These are phyloP conservation scores for Eptatretus atami DNA, from an alignment of 2,797 vertebrate species.

Conservation along the genomic window DNA sequence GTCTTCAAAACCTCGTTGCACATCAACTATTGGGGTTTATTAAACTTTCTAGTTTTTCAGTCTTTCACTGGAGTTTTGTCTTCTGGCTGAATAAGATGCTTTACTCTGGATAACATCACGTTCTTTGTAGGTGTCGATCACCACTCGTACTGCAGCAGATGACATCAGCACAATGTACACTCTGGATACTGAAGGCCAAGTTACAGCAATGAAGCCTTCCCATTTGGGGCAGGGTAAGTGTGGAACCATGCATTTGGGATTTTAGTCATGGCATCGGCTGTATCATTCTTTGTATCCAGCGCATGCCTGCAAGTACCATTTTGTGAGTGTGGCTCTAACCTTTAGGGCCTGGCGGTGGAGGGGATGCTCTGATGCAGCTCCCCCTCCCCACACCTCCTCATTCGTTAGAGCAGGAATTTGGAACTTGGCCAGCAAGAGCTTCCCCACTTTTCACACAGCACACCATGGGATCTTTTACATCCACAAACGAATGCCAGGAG, in stretches of 20 bases:
- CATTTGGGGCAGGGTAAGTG: conserved; percentile 49
- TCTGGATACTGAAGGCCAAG: conserved; percentile 28
- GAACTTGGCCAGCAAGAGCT: too few relatives aligned
- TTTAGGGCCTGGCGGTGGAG: too few relatives aligned
- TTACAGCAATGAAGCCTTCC: conserved; percentile 49
- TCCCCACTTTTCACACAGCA: too few relatives aligned
- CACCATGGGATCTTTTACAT: too few relatives aligned
- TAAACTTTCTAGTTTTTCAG: background rate
- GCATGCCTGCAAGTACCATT: too few relatives aligned
- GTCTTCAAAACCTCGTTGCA: too few relatives aligned
- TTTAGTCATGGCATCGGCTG: background rate
- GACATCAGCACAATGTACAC: conserved; percentile 48
- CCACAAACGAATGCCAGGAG: too few relatives aligned
- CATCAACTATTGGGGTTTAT: background rate
- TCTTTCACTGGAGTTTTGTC: background rate
- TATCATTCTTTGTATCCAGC: too few relatives aligned
- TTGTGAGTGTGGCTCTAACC: too few relatives aligned
- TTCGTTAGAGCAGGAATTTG: too few relatives aligned
- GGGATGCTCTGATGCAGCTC: too few relatives aligned
- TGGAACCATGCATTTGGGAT: background rate
- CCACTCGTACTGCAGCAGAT: conserved; percentile 43
- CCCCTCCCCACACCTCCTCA: too few relatives aligned
- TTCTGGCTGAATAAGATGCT: background rate
- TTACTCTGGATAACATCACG: background rate
- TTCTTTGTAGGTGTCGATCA: conserved; percentile 32